Base-by-base conservation (phyloP, 2,113 vertebrate genomes). In the Corythaeola cristata region DNA sequence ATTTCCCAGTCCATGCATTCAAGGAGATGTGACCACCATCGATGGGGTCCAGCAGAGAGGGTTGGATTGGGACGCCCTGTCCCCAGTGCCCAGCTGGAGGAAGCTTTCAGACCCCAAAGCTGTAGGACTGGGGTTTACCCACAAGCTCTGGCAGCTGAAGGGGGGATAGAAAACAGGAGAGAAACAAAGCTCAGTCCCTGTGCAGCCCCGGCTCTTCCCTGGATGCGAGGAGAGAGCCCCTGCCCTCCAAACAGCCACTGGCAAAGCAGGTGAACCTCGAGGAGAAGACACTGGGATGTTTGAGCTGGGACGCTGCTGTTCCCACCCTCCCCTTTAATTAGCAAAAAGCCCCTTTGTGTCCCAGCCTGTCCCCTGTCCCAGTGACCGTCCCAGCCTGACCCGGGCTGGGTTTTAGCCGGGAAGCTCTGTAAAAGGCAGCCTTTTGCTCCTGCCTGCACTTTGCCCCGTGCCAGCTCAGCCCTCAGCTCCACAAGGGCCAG, bases 201-300 rank as follows among this genome's bases (percentile, higher is more conserved):
- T 3, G 0, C 59, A 74, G 28, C 24, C 15, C 28, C 1, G 2
- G 23, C 27, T 78, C 64, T 73, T 76, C 28, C 56, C 2, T 3
- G 35, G 17, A 14, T 14, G 5, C 1, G 1, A 0, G 0, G 62
- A 67, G 18, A 26, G 24, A 79, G 18, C 18, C 22, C 30, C 28
- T 47, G 35, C 20, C 19, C 30, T 33, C 53, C 39, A 21, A 33
- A 26, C 4, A 84, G 58, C 27, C 49, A 12, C 5, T 0, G 0
- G 64, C 23, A 50, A 71, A 87, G 67, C 32, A 45, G 66, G 32
- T 15, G 55, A 53, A 60, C 27, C 47, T 52, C 3, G 1, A 47
- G 47, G 23, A 22, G 50, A 67, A 37, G n/a, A 1, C 41, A 28
- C 9, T 0, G 21, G 7, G 12, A 6, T 10, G 5, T 45, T 41